Evolutionary conservation across 1,140 invertebrate genomes (phyloP).

Genomic region (Teleogryllus occipitalis): DNA sequence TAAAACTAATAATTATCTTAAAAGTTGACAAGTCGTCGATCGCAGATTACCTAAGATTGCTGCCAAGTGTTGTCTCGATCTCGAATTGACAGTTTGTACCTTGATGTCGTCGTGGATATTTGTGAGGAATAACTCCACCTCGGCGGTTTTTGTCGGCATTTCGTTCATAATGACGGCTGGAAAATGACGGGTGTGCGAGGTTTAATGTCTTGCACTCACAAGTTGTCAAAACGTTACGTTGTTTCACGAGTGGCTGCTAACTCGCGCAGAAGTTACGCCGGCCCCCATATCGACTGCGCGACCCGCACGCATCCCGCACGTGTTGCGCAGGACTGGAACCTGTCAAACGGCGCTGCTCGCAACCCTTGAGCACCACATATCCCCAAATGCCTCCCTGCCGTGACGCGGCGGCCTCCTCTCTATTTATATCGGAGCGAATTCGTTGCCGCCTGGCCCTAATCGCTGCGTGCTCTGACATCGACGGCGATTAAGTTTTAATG

Average conservation of each 20-base stretch:
- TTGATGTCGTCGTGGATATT: neutral
- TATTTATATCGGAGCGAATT: too few species aligned
- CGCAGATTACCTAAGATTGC: neutral
- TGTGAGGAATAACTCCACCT: neutral
- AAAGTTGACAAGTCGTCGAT: neutral
- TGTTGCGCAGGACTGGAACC: conserved; percentile 2
- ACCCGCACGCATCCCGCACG: neutral
- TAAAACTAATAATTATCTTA: neutral
- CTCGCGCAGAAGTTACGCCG: neutral
- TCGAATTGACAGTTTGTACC: neutral
- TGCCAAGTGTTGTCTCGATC: neutral
- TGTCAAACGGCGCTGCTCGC: neutral
- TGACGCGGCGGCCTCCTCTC: too few species aligned
- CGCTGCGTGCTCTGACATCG: too few species aligned
- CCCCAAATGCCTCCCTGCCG: too few species aligned
- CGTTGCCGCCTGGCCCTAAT: too few species aligned
- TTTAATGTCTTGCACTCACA: too few species aligned
- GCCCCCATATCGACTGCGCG: neutral
- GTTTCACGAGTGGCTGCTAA: too few species aligned
- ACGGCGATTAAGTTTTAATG: too few species aligned
- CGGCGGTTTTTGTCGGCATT: neutral
- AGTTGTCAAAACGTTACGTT: too few species aligned
- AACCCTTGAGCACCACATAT: neutral
- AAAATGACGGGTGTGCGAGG: too few species aligned
- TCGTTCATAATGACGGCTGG: neutral